Base-by-base conservation (phyloP, 92 coral and sea anemone species). In the Actinostola sp. region DNA sequence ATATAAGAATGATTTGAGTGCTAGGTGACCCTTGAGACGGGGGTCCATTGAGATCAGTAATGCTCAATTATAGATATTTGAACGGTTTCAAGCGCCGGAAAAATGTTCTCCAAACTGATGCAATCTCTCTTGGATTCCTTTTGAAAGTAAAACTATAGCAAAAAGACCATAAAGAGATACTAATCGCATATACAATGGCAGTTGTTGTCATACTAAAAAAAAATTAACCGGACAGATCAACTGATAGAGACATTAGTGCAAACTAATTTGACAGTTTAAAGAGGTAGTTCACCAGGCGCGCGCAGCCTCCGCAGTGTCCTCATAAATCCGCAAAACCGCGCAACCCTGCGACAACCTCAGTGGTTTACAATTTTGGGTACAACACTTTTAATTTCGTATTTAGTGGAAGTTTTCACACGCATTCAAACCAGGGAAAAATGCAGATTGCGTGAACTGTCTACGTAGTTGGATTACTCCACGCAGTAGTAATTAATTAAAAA, bases 21-120 rank as follows among this genome's bases (percentile, higher is more conserved):
- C n/a, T n/a, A n/a, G n/a, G n/a, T n/a, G n/a, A n/a, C n/a, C n/a
- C n/a, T n/a, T n/a, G n/a, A n/a, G n/a, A n/a, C n/a, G n/a, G n/a
- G n/a, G n/a, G n/a, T n/a, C n/a, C n/a, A n/a, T n/a, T n/a, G n/a
- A n/a, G n/a, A n/a, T n/a, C n/a, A n/a, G n/a, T n/a, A 30, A 27
- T 57, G 63, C 36, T 57, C 63, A 57, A 57, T 57, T 57, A 30
- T 27, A 9, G 38, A 38, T 35, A 57, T 57, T 57, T 57, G 27
- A 29, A 38, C 36, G 38, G 24, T 57, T 30, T 57, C 28, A 57
- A 57, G 28, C 63, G 29, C 63, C 63, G 39, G 36, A 57, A 57
- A 57, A 27, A 57, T 57, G 63, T 57, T 57, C 63, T 57, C 27
- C 63, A 57, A 57, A 29, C 36, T 27, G 63, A 57, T 57, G 28